These are phyloP conservation scores for Blastobasis lacticolella DNA, from an alignment of 2,888 invertebrate genomes.

Conservation along the genomic window DNA sequence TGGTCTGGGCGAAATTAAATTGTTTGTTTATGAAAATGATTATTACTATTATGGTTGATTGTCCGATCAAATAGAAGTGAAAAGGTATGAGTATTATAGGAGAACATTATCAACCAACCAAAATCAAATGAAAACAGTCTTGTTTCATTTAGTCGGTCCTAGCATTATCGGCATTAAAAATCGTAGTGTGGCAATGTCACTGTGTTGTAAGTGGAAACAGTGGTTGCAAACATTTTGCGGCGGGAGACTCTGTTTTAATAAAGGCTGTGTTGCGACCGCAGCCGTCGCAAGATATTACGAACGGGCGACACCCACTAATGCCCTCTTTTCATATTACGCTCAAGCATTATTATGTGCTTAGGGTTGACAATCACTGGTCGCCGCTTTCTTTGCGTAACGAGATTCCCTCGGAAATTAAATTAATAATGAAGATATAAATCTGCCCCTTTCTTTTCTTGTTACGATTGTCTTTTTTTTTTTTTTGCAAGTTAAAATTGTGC, in stretches of 20 bases:
- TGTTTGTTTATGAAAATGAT: too few relatives aligned
- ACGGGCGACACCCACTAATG: conserved; percentile 63
- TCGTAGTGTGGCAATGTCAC: too few relatives aligned
- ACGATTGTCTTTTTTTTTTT: not conserved
- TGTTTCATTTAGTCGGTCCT: too few relatives aligned
- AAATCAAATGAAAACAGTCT: too few relatives aligned
- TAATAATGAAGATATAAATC: conserved; percentile 1
- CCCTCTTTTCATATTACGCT: conserved; percentile 62
- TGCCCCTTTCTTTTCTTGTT: not conserved
- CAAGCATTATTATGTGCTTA: conserved; percentile 64
- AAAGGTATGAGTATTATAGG: too few relatives aligned
- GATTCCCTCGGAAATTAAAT: conserved; percentile 2
- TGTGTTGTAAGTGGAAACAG: not conserved
- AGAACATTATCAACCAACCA: too few relatives aligned
- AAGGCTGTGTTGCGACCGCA: conserved; percentile 58
- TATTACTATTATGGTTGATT: too few relatives aligned
- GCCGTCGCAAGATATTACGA: conserved; percentile 60
- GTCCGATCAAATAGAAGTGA: too few relatives aligned
- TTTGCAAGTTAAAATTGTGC: too few relatives aligned
- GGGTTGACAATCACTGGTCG: conserved; percentile 55
- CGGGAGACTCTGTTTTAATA: conserved; percentile 71
- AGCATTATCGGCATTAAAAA: too few relatives aligned
- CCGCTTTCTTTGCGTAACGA: conserved; percentile 22
- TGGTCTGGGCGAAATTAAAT: too few relatives aligned
- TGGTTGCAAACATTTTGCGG: conserved; percentile 62